Conservation (phyloP, 2,113 vertebrate genomes). For the Echinops telfairi region DNA sequence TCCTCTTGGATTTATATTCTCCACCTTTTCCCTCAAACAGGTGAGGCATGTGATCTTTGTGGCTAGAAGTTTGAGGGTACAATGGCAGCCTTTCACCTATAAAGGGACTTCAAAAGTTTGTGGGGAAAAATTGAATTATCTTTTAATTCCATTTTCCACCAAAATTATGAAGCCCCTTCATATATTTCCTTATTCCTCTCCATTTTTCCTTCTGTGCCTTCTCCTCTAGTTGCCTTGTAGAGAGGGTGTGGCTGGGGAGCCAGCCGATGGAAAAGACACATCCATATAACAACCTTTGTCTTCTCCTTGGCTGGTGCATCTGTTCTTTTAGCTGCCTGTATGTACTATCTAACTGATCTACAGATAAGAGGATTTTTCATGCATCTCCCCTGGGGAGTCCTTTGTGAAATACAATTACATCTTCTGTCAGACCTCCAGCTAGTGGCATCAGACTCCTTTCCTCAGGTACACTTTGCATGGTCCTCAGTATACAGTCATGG, state of each 20-base stretch:
- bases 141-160: too few relatives aligned
- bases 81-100: not conserved
- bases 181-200: not conserved
- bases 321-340: not conserved
- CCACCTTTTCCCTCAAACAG: not conserved
- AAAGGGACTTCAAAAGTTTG: too few relatives aligned
- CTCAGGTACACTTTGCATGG: not conserved
- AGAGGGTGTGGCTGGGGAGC: not conserved
- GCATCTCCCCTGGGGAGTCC: not conserved
- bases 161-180: too few relatives aligned
- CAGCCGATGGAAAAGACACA: not conserved
- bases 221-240: not conserved
- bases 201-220: not conserved
- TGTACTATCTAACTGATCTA: not conserved
- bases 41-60: not conserved
- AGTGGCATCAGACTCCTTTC: not conserved
- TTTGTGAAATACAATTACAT: constrained; percentile 24
- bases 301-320: not conserved
- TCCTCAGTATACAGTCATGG: not conserved
- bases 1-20: not conserved
- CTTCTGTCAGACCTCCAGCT: not conserved
- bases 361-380: not conserved
- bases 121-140: too few relatives aligned
- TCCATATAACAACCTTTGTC: not conserved
- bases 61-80: not conserved